Base-by-base conservation (phyloP, 2,888 invertebrate genomes). In the Syrphus vitripennis region DNA sequence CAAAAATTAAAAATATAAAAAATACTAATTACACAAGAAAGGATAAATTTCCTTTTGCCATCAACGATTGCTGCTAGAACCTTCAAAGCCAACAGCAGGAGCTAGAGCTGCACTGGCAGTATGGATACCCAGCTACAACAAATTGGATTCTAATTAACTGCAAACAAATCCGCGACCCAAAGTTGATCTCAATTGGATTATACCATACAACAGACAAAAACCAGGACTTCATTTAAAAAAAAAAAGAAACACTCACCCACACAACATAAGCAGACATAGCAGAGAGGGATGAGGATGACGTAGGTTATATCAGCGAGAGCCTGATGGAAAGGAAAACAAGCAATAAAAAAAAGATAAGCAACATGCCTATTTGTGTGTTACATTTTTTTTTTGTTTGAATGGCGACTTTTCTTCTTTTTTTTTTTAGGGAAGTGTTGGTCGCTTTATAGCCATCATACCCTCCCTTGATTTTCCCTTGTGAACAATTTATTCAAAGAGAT, bases 81-180 rank as follows among this genome's bases (percentile, higher is more conserved):
- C 26, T 14, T 26, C 53, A 26, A n/a, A 63, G 7, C 40, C n/a
- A n/a, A n/a, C 16, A 5, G 26, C 16, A 6, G 40, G n/a, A 42
- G 9, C n/a, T n/a, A n/a, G 2, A 19, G 57, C n/a, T n/a, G n/a
- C n/a, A n/a, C n/a, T n/a, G n/a, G n/a, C 19, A 21, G 34, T n/a
- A 6, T 0, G 5, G 0, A 19, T 21, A 19, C 0, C 0, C 9
- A 14, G 21, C 34, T 9, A 19, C 7, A 65, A 4, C 4, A 67
- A 67, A 67, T 67, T 21, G 34, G 21, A 34, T 67, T 67, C 67
- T 67, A 67, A 67, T 67, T 67, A 67, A 67, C 67, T 67, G 50
- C 67, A 50, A 67, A 67, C 34, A 67, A 67, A 67, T 67, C 50
- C 67, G 48, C 50, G 50, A 67, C 50, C 67, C 50, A 24, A 67